Conservation (phyloP, 2,113 vertebrate genomes). For the Larimichthys crocea region DNA sequence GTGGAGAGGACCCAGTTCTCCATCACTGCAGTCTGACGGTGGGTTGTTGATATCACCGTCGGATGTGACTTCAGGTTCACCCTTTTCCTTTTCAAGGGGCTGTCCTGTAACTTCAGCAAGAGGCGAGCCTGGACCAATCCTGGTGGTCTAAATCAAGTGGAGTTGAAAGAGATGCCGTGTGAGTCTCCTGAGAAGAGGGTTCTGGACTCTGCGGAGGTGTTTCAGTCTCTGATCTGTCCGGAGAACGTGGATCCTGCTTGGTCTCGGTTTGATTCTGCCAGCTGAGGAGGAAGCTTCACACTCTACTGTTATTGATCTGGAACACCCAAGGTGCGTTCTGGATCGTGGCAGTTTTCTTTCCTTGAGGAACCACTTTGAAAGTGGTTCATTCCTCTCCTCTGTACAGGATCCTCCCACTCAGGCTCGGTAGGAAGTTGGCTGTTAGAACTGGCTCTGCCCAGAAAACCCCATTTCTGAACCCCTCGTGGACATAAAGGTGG, state of each 20-base stretch:
- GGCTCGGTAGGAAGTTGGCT: conserved; percentile 42
- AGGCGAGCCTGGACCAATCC: not conserved
- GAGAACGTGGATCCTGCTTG: not conserved
- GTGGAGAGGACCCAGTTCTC: too few relatives aligned
- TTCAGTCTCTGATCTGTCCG: not conserved
- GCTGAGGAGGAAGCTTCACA: not conserved
- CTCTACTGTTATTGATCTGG: not conserved
- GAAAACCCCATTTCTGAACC: not conserved
- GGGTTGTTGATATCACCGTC: not conserved
- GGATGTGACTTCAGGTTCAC: not conserved
- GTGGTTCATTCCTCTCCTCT: conserved; percentile 91
- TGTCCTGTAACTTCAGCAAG: not conserved
- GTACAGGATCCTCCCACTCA: conserved; percentile 87
- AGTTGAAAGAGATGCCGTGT: not conserved
- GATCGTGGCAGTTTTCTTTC: conserved; percentile 72
- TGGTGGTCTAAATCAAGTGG: not conserved
- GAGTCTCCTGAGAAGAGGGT: not conserved
- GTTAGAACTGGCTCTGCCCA: not conserved
- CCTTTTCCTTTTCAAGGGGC: not conserved
- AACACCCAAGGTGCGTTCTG: conserved; percentile 47
- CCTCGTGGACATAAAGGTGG: not conserved
- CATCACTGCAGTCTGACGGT: not conserved
- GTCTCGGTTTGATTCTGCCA: not conserved
- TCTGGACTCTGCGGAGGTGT: not conserved
- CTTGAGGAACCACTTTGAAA: conserved; percentile 91